phyloP scores from a whole-genome alignment of 2,113 vertebrate species.

The Electrona antarctica region DNA sequence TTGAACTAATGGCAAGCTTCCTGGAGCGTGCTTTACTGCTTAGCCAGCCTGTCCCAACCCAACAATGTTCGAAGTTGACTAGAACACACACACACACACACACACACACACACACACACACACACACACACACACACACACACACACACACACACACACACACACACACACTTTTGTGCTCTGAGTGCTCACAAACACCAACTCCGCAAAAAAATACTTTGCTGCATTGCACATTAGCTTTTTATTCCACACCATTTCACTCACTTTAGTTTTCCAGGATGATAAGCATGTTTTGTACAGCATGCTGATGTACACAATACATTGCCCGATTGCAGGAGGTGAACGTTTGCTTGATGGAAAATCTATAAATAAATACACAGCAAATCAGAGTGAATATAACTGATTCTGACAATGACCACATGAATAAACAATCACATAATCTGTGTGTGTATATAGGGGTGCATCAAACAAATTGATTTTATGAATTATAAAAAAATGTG shows the following conservation, averaged over 20 bases:
- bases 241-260: constrained; percentile 50
- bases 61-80: background rate
- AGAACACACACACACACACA: constrained; percentile 12
- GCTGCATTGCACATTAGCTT: constrained; percentile 23
- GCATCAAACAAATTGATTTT: no score
- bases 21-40: constrained; percentile 47
- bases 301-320: background rate
- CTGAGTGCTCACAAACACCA: constrained; percentile 23
- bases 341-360: no score
- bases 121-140: no score
- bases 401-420: no score
- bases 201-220: constrained; percentile 27
- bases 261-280: constrained; percentile 18
- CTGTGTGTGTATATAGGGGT: no score
- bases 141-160: no score
- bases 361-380: no score
- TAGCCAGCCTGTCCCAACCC: constrained; percentile 40
- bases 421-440: no score
- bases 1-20: constrained; percentile 50
- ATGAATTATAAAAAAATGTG: no score
- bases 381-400: no score
- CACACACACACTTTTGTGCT: constrained; percentile 12
- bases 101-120: no score
- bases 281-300: constrained; percentile 11
- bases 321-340: no score